Evolutionary conservation across 1,140 invertebrate species (phyloP).

Genomic region (Procambarus clarkii): DNA sequence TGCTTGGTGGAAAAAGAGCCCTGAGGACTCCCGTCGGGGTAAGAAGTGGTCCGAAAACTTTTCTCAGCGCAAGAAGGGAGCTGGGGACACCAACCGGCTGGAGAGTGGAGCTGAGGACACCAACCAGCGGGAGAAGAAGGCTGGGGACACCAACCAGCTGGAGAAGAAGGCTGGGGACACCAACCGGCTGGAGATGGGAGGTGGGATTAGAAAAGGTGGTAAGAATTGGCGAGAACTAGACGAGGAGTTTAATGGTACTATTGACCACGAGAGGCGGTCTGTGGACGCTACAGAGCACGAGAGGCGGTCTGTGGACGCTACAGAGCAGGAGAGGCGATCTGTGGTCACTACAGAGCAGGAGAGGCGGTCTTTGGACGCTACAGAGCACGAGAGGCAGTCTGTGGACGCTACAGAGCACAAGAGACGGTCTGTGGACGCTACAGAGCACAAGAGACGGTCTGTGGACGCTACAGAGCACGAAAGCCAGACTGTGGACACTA

Average conservation of each 20-base stretch:
- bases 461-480: not conserved
- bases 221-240: no score
- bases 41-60: not conserved
- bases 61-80: not conserved
- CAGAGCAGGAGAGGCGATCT: not conserved
- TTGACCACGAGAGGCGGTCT: no score
- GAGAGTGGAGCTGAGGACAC: not conserved
- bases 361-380: not conserved
- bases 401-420: no score
- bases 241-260: no score
- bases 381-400: no score
- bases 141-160: not conserved
- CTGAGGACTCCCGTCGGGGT: not conserved
- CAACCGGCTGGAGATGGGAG: not conserved
- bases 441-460: not conserved
- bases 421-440: not conserved
- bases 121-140: not conserved
- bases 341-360: not conserved
- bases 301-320: not conserved
- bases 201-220: no score
- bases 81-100: not conserved
- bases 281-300: not conserved
- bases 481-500: not conserved
- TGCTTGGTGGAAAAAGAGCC: not conserved
- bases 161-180: not conserved